Percentiles rank a stretch among this genome's conserved stretches.
phyloP scores from a whole-genome alignment of 2,888 invertebrate species.

The Agriotes lineatus region DNA sequence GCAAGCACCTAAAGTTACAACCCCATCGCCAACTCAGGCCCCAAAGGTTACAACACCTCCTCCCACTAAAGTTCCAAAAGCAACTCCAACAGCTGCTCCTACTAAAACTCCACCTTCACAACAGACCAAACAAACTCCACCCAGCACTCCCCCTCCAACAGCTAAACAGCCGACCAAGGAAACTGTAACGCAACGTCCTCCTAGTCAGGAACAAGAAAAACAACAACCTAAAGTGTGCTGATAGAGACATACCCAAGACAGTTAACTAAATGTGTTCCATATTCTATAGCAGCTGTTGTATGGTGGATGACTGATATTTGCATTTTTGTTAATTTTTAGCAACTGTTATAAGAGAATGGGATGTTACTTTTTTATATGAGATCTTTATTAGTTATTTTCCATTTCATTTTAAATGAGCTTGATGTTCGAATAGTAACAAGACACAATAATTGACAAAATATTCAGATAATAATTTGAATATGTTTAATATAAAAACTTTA shows the following conservation, averaged over 20 bases:
- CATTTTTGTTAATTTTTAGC: background rate
- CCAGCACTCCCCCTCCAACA: constrained; percentile 30
- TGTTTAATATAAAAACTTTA: no score
- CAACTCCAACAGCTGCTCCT: constrained; percentile 49
- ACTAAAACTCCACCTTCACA: constrained; percentile 44
- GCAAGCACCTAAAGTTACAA: constrained; percentile 1
- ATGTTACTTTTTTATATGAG: background rate
- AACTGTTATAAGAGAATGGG: background rate
- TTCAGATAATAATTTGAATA: no score
- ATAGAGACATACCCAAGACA: constrained; percentile 30
- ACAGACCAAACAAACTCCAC: constrained; percentile 36
- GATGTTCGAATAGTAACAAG: no score
- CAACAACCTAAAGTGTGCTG: constrained; percentile 52
- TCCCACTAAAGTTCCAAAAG: no score
- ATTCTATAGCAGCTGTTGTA: background rate
- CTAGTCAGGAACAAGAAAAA: background rate
- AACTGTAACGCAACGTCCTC: constrained; percentile 24
- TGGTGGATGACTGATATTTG: background rate
- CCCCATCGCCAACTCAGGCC: constrained; percentile 26
- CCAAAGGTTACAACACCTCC: no score
- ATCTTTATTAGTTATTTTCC: background rate
- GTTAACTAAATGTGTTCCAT: background rate
- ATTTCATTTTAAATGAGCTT: no score
- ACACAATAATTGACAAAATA: no score
- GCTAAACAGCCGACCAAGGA: constrained; percentile 46